These are phyloP conservation scores for Tinea trinotella DNA, from an alignment of 2,888 invertebrate genomes.

Conservation along the genomic window DNA sequence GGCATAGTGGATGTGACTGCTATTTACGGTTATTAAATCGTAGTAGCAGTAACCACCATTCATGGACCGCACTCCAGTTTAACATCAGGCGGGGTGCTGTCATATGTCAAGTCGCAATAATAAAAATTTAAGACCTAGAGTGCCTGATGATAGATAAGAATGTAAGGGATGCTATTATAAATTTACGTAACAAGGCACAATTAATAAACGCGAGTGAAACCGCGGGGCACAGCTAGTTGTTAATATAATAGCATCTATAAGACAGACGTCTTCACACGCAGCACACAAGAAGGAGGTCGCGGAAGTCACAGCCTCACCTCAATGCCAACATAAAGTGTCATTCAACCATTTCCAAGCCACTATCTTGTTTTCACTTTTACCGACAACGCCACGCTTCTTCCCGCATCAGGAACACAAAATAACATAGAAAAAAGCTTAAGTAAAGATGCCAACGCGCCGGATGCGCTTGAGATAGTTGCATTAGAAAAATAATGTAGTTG, in stretches of 20 bases:
- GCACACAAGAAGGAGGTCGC: conserved; percentile 7
- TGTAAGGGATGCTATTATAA: no score
- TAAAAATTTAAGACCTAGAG: no score
- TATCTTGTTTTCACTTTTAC: conserved; percentile 57
- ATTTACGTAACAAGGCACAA: no score
- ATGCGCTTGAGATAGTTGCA: conserved; percentile 40
- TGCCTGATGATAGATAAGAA: no score
- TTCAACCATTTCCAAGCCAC: conserved; percentile 35
- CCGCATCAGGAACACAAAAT: conserved; percentile 43
- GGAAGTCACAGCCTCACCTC: conserved; percentile 29
- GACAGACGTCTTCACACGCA: background rate
- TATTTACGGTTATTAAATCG: no score
- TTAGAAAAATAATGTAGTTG: conserved; percentile 47
- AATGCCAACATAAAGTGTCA: conserved; percentile 31
- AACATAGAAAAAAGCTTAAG: conserved; percentile 44
- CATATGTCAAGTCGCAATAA: no score
- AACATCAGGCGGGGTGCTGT: no score
- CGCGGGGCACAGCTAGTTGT: no score
- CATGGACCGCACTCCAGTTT: no score
- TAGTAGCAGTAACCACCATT: no score
- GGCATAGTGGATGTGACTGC: no score
- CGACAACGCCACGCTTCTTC: conserved; percentile 24
- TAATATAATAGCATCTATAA: background rate
- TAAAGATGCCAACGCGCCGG: conserved; percentile 34
- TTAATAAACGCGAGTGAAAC: no score